Conservation (phyloP, 2,888 invertebrate species). For the Eudiplozoon nipponicum region DNA sequence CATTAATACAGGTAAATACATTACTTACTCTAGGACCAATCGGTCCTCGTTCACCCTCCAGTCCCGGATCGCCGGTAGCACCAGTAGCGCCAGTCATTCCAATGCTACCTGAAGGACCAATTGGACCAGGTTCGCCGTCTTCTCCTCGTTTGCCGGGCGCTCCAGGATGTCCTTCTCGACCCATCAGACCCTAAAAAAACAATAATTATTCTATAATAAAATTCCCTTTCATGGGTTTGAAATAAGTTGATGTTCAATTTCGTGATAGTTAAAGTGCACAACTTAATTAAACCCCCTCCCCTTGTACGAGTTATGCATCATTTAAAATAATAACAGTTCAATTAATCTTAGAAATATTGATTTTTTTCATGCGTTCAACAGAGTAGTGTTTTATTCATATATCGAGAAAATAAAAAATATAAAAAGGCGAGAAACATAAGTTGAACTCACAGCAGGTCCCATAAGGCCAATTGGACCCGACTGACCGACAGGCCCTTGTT, state of each 20-base stretch:
- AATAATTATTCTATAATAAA: not conserved
- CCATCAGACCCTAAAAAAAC: conserved; percentile 3
- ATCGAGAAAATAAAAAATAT: no score
- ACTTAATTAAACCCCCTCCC: no score
- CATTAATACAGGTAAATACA: not conserved
- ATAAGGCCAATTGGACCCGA: conserved; percentile 1
- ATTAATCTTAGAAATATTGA: not conserved
- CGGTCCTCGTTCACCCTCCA: conserved; percentile 4
- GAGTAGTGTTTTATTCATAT: no score
- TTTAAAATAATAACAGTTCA: not conserved
- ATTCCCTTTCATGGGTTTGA: not conserved
- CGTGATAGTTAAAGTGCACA: no score
- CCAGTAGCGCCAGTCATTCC: conserved; percentile 4
- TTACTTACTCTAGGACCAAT: conserved; percentile 5
- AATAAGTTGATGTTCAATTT: no score
- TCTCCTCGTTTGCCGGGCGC: conserved; percentile 6
- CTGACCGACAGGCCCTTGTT: conserved; percentile 3
- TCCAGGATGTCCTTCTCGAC: conserved; percentile 6
- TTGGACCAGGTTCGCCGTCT: conserved; percentile 1
- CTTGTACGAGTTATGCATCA: not conserved
- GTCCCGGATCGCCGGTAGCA: conserved; percentile 3
- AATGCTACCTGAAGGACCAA: conserved; percentile 5
- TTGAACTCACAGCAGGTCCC: conserved; percentile 1
- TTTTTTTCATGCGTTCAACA: no score
- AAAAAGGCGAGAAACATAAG: not conserved